These are phyloP conservation scores for Phortica variegata DNA, from an alignment of 1,140 invertebrate species.

Conservation along the genomic window DNA sequence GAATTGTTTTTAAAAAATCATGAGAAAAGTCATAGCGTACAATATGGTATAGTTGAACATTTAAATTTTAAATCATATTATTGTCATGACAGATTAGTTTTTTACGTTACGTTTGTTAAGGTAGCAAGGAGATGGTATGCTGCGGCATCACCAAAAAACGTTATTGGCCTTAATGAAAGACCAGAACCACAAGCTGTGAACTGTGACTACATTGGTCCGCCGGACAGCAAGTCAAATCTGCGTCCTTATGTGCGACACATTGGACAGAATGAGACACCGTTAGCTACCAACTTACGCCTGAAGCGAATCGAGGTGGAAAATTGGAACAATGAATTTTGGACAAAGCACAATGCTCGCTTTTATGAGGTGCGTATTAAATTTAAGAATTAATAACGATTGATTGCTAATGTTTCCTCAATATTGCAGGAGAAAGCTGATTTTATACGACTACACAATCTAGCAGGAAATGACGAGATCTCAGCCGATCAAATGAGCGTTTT, in stretches of 20 bases:
- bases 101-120: too few relatives aligned
- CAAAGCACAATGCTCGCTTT: slow-evolving; percentile 72
- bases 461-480: slow-evolving; percentile 59
- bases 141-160: too few relatives aligned
- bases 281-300: slow-evolving; percentile 67
- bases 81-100: too few relatives aligned
- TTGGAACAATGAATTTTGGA: slow-evolving; percentile 85
- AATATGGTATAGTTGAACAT: too few relatives aligned
- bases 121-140: too few relatives aligned
- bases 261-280: slow-evolving; percentile 64
- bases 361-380: slow-evolving; percentile 58
- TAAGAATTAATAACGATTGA: background rate
- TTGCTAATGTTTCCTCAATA: background rate
- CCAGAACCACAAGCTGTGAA: slow-evolving; percentile 44
- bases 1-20: too few relatives aligned
- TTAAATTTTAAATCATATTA: too few relatives aligned
- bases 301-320: slow-evolving; percentile 68
- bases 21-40: too few relatives aligned
- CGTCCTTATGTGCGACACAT: slow-evolving; percentile 68
- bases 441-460: slow-evolving; percentile 60
- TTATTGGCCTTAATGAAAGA: slow-evolving; percentile 26
- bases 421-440: slow-evolving; percentile 70
- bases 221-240: slow-evolving; percentile 76
- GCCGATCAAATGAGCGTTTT: slow-evolving; percentile 84
- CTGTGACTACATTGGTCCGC: slow-evolving; percentile 68